phyloP scores from a whole-genome alignment of 2,113 vertebrate genomes.

The Oryzias curvinotus region DNA sequence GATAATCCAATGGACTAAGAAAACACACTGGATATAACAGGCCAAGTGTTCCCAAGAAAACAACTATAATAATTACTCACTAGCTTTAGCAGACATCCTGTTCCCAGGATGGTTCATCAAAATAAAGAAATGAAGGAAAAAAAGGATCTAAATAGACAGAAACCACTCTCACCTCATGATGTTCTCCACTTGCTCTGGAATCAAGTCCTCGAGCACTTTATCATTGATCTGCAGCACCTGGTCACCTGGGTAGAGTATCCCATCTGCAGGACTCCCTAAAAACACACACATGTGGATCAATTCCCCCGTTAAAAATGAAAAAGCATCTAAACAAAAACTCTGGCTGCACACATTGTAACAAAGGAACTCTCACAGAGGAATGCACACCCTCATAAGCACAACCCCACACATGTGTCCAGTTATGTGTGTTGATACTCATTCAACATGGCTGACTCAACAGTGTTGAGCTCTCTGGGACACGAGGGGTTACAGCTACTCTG shows the following conservation, averaged over 20 bases:
- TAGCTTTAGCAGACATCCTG: constrained; percentile 7
- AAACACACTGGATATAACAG: too few species aligned
- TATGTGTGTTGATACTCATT: constrained; percentile 26
- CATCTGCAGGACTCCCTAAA: constrained; percentile 89
- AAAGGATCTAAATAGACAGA: not conserved
- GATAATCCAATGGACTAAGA: too few species aligned
- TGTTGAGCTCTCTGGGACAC: constrained; percentile 43
- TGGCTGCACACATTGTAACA: constrained; percentile 29
- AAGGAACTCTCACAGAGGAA: not conserved
- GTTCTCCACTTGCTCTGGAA: constrained; percentile 79
- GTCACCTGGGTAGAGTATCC: constrained; percentile 89
- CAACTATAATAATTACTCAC: not conserved
- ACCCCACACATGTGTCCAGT: constrained; percentile 8
- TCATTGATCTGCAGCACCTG: constrained; percentile 89
- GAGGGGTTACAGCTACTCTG: constrained; percentile 61
- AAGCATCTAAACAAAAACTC: constrained; percentile 36
- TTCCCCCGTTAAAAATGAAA: constrained; percentile 20
- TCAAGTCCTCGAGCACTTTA: constrained; percentile 75
- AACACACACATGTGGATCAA: constrained; percentile 22
- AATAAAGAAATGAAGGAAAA: constrained; percentile 1
- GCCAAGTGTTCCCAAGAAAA: too few species aligned
- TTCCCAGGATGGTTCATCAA: not conserved
- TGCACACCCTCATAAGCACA: not conserved
- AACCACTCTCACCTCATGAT: constrained; percentile 83
- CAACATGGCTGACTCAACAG: constrained; percentile 62